Conservation (phyloP, 2,113 vertebrate species). For the Gopherus flavomarginatus region DNA sequence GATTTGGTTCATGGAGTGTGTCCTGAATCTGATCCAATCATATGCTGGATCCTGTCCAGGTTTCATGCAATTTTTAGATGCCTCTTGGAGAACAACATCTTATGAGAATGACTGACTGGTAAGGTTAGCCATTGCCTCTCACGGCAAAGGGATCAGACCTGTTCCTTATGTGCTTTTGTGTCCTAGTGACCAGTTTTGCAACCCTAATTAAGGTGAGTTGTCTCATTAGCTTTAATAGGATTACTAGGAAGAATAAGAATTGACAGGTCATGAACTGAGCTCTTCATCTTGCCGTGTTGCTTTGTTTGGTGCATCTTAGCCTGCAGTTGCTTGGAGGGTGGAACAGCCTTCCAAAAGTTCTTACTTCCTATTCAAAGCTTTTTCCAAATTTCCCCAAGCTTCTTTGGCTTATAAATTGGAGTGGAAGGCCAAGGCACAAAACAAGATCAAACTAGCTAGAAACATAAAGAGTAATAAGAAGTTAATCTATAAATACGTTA, state of each 20-base stretch:
- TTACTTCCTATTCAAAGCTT: background rate
- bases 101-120: background rate
- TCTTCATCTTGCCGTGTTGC: accelerated
- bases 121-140: background rate
- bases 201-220: background rate
- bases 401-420: background rate
- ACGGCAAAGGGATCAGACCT: background rate
- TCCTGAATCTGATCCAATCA: background rate
- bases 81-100: background rate
- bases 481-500: too few species aligned
- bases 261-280: accelerated
- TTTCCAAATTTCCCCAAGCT: accelerated
- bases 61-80: background rate
- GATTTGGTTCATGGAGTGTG: accelerated
- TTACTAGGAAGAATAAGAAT: background rate
- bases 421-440: background rate
- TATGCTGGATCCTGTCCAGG: slow-evolving; percentile 14
- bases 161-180: background rate
- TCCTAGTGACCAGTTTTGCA: background rate
- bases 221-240: background rate
- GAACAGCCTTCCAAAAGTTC: slow-evolving; percentile 10
- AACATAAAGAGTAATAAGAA: too few species aligned
- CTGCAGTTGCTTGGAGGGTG: background rate
- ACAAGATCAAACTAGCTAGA: too few species aligned
- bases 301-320: background rate